Percentiles rank a stretch among this genome's conserved stretches.
These are phyloP conservation scores for Enteromius treurensis DNA, from an alignment of 2,797 vertebrate genomes.

Conservation along the genomic window DNA sequence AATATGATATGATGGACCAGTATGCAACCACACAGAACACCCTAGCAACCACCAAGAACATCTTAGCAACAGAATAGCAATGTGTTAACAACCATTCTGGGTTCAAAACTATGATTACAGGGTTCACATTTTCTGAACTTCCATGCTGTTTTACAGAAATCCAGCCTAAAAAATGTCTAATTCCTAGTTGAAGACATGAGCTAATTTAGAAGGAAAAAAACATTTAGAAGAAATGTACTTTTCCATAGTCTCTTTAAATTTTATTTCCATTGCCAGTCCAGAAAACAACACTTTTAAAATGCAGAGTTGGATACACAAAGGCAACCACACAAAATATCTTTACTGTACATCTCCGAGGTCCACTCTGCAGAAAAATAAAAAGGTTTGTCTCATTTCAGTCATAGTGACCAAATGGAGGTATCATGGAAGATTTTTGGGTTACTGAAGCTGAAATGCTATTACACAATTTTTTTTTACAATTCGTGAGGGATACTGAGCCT, in stretches of 20 bases:
- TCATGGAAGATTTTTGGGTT: background rate
- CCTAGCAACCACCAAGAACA: background rate
- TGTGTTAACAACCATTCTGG: background rate
- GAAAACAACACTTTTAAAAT: background rate
- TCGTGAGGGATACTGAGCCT: background rate
- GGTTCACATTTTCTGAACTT: background rate
- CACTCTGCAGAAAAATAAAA: background rate
- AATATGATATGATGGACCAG: background rate
- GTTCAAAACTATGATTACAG: background rate
- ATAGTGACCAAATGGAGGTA: conserved; percentile 2
- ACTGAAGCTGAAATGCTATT: background rate
- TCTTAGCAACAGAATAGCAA: background rate
- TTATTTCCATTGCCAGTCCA: background rate
- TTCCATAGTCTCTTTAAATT: background rate
- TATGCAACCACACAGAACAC: background rate
- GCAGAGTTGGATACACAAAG: background rate
- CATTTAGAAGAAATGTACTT: background rate
- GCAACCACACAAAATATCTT: background rate
- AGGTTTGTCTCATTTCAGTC: background rate
- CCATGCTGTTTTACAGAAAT: background rate
- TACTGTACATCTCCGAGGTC: background rate
- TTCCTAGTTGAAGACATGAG: background rate
- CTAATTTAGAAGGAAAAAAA: background rate
- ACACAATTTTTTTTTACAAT: background rate
- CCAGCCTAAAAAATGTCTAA: background rate